A percentile compares a stretch with the other conserved stretches of the same genome.
Evolutionary conservation across 2,113 vertebrate species (phyloP).

Genomic region (Lynx canadensis): DNA sequence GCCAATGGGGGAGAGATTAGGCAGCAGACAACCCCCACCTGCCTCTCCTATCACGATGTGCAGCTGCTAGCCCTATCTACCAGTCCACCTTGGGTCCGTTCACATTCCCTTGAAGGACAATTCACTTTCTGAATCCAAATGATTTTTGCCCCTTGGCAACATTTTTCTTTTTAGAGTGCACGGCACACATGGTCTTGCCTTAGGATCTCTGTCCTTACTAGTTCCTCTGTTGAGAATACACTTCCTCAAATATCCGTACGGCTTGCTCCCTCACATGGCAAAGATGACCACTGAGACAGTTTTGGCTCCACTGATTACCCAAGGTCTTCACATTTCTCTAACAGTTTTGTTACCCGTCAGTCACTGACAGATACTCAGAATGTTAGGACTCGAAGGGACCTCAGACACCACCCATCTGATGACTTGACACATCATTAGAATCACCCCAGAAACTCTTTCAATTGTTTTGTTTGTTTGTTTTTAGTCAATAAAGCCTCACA

Average conservation of each 20-base stretch:
- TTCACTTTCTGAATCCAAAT: background rate
- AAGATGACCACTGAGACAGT: background rate
- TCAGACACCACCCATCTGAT: background rate
- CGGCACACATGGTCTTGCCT: background rate
- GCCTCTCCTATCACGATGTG: accelerated
- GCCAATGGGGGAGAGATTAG: background rate
- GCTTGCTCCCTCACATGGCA: background rate
- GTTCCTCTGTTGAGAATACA: background rate
- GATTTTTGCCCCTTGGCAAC: background rate
- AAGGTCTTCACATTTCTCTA: background rate
- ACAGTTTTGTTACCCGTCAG: background rate
- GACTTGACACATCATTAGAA: background rate
- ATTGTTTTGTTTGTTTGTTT: background rate
- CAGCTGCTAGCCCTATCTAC: background rate
- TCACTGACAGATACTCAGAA: background rate
- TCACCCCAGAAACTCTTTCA: background rate
- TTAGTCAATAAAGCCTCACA: background rate
- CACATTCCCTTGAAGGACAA: background rate
- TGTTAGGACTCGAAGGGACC: background rate
- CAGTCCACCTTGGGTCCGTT: background rate
- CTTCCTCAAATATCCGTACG: background rate
- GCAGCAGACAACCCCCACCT: too few species aligned
- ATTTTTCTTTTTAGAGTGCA: background rate
- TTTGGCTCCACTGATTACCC: background rate
- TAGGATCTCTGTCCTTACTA: background rate